phyloP scores from a whole-genome alignment of 1,140 invertebrate genomes.

The Trichonephila clavipes region DNA sequence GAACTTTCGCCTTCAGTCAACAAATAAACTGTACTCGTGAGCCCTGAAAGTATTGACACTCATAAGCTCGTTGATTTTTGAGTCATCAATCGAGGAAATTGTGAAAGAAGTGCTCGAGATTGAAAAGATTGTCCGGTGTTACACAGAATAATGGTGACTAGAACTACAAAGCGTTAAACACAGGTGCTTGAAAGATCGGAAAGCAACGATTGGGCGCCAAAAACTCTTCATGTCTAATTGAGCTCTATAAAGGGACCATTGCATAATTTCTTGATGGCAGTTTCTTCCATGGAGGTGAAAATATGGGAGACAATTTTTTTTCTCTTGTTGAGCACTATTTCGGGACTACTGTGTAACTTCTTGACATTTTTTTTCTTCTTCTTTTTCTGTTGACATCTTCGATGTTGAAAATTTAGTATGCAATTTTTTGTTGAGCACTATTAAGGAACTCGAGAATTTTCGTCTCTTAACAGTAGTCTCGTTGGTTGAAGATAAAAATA shows the following conservation, averaged over 20 bases:
- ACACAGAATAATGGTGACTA: conserved; percentile 75
- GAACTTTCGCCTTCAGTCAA: conserved; percentile 72
- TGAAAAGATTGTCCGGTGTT: conserved; percentile 74
- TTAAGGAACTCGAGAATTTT: conserved; percentile 32
- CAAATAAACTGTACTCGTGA: conserved; percentile 64
- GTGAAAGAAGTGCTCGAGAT: conserved; percentile 76
- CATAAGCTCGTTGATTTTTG: conserved; percentile 76
- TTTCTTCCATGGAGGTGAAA: conserved; percentile 55
- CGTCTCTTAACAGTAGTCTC: conserved; percentile 38
- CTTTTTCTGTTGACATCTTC: neutral
- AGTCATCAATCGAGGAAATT: conserved; percentile 76
- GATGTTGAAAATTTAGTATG: neutral
- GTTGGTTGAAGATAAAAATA: conserved; percentile 20
- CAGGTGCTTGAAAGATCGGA: conserved; percentile 69
- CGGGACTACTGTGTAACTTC: conserved; percentile 24
- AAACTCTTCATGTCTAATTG: conserved; percentile 71
- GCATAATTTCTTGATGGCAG: conserved; percentile 41
- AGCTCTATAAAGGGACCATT: conserved; percentile 72
- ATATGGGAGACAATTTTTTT: conserved; percentile 41
- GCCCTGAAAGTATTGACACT: conserved; percentile 74
- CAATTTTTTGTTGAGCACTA: conserved; percentile 20
- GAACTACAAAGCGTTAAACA: conserved; percentile 72
- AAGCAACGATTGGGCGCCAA: conserved; percentile 76
- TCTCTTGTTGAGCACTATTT: conserved; percentile 16
- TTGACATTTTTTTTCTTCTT: conserved; percentile 23